Conservation (phyloP, 2,113 vertebrate species). For the Boulengeromyrus knoepffleri region DNA sequence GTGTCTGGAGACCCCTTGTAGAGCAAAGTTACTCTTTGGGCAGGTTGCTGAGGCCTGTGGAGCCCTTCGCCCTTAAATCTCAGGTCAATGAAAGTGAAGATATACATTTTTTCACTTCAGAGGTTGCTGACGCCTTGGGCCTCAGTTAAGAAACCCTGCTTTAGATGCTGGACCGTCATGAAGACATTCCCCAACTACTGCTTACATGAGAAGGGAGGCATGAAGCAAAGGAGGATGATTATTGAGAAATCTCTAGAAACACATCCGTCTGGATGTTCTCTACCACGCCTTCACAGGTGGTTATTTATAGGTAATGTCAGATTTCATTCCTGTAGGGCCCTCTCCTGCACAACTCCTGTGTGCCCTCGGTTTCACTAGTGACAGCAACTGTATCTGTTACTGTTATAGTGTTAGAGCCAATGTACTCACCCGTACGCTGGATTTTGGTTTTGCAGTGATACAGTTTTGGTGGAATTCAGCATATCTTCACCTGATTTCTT, state of each 20-base stretch:
- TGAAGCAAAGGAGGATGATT: background rate
- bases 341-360: background rate
- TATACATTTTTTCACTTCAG: background rate
- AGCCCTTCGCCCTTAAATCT: background rate
- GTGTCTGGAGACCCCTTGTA: background rate
- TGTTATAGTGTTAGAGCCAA: background rate
- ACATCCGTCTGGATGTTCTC: background rate
- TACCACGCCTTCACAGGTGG: background rate
- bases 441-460: background rate
- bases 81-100: background rate
- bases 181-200: background rate
- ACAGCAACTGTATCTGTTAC: background rate
- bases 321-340: background rate
- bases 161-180: background rate
- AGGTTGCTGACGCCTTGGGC: background rate
- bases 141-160: background rate
- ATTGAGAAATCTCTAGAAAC: background rate
- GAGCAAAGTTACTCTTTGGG: background rate
- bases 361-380: background rate
- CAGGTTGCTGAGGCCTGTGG: background rate
- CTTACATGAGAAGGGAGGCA: background rate
- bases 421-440: background rate
- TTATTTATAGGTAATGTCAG: background rate
- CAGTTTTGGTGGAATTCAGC: background rate
- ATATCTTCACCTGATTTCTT: background rate